phyloP scores from a whole-genome alignment of 2,797 vertebrate genomes.

The Numenius phaeopus region DNA sequence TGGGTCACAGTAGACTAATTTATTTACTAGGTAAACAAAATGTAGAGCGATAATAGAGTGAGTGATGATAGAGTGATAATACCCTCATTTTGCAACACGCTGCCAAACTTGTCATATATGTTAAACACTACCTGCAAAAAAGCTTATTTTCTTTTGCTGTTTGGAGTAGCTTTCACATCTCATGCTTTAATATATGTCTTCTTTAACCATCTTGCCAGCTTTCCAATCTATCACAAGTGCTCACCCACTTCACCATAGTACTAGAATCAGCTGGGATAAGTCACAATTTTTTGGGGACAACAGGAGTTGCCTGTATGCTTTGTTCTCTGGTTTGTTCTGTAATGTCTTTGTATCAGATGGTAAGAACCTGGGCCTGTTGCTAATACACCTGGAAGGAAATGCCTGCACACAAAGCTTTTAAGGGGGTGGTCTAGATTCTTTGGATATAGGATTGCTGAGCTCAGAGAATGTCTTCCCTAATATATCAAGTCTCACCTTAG shows the following conservation, averaged over 20 bases:
- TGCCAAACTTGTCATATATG: neutral
- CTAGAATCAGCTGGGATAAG: neutral
- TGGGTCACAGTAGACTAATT: neutral
- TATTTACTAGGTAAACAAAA: neutral
- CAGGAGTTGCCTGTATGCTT: neutral
- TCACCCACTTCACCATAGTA: neutral
- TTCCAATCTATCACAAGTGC: neutral
- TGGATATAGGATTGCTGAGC: neutral
- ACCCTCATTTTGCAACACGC: neutral
- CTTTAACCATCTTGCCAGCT: neutral
- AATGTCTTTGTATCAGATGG: neutral
- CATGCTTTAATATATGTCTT: neutral
- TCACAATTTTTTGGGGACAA: neutral
- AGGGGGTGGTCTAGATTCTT: neutral
- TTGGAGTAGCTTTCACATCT: neutral
- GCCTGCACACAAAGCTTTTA: neutral
- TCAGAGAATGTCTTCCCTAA: neutral
- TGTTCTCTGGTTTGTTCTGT: neutral
- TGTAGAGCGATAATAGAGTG: neutral
- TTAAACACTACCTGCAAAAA: neutral
- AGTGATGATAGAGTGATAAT: neutral
- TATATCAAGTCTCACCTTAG: neutral
- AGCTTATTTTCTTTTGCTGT: neutral
- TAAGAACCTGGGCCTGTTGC: neutral
- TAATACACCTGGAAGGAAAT: neutral